A percentile compares a stretch with the other conserved stretches of the same genome.
Evolutionary conservation across 2,797 vertebrate species (phyloP).

Genomic region (Lemur catta): DNA sequence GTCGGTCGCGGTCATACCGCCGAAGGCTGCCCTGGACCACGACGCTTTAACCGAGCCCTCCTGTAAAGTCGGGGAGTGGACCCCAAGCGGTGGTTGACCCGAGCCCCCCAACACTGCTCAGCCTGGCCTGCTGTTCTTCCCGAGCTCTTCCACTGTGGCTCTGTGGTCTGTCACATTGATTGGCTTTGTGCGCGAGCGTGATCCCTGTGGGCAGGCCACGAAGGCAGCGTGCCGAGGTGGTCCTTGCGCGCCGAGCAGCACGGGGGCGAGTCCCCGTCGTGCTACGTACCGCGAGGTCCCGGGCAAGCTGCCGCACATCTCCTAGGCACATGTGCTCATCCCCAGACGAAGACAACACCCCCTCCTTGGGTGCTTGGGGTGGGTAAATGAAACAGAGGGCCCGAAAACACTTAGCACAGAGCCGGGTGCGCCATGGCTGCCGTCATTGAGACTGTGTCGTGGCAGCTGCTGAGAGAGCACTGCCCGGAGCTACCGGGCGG

Average conservation of each 20-base stretch:
- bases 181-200: not conserved
- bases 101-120: not conserved
- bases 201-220: not conserved
- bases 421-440: fast-evolving
- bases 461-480: not conserved
- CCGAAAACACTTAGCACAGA: not conserved
- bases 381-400: not conserved
- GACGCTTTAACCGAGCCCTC: not conserved
- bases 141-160: not conserved
- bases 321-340: not conserved
- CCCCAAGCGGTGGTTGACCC: not conserved
- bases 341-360: not conserved
- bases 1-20: not conserved
- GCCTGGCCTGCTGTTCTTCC: not conserved
- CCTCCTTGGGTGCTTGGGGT: not conserved
- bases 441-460: no score
- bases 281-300: not conserved
- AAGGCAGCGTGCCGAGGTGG: not conserved
- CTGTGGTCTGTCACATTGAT: fast-evolving
- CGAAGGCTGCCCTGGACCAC: not conserved
- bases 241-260: not conserved
- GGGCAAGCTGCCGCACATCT: not conserved
- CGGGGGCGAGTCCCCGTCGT: no score
- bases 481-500: fast-evolving
- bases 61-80: not conserved